Conservation (phyloP, 2,113 vertebrate genomes). For the Mandrillus leucophaeus region DNA sequence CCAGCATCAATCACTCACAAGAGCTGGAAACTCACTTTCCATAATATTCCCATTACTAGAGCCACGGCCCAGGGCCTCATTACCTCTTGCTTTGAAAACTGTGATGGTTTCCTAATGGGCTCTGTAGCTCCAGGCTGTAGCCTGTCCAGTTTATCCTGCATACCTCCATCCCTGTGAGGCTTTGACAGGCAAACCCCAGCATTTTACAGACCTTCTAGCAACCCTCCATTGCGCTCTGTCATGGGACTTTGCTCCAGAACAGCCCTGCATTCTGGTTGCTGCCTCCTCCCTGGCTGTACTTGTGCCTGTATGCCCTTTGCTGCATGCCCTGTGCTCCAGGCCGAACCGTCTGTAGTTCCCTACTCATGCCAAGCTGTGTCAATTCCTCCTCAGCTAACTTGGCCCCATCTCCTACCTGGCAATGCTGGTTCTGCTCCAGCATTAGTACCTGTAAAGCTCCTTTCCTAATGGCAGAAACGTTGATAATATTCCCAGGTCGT, state of each 20-base stretch:
- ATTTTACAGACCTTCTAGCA: background rate
- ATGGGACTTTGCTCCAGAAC: background rate
- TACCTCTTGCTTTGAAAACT: background rate
- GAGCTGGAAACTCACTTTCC: background rate
- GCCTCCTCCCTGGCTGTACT: background rate
- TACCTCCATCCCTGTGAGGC: accelerated
- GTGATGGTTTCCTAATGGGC: background rate
- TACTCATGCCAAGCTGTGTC: accelerated
- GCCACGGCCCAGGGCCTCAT: accelerated
- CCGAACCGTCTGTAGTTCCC: no score
- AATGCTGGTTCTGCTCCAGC: background rate
- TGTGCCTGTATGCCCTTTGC: background rate
- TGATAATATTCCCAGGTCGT: background rate
- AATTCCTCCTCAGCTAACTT: background rate
- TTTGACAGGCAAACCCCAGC: background rate
- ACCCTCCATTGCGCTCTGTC: no score
- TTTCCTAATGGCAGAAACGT: background rate
- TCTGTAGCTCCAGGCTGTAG: background rate
- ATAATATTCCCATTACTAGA: background rate
- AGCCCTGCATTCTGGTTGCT: accelerated
- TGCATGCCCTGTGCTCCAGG: no score
- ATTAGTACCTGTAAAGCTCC: background rate
- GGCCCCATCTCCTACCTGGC: background rate
- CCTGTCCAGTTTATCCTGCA: no score
- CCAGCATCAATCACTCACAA: background rate